Percentiles rank a stretch among this genome's conserved stretches.
phyloP scores from a whole-genome alignment of 2,113 vertebrate genomes.

The Tragelaphus imberbis region DNA sequence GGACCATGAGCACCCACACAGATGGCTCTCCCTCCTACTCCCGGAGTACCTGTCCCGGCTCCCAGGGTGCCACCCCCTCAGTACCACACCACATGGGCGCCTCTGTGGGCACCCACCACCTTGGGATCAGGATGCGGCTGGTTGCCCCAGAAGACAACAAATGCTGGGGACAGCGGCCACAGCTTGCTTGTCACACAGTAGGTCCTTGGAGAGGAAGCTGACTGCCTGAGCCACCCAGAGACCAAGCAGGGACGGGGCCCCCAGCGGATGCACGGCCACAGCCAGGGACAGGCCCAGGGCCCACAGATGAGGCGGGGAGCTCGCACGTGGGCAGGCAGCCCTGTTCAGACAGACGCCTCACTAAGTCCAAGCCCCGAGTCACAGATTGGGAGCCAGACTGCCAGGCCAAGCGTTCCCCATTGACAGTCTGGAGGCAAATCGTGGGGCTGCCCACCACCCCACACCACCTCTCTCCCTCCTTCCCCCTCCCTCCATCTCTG shows the following conservation, averaged over 20 bases:
- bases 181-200: background rate
- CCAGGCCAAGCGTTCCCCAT: background rate
- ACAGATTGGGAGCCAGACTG: background rate
- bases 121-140: background rate
- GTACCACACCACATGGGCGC: accelerated
- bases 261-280: accelerated
- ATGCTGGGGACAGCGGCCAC: accelerated
- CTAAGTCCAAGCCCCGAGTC: background rate
- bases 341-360: background rate
- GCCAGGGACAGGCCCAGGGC: background rate
- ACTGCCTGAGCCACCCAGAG: background rate
- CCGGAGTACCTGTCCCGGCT: accelerated
- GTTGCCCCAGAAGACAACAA: accelerated
- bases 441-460: background rate
- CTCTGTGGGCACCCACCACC: accelerated
- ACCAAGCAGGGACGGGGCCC: too few species aligned
- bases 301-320: background rate
- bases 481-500: background rate
- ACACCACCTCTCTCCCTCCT: background rate
- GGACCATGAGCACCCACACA: accelerated
- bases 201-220: background rate
- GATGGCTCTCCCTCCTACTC: background rate
- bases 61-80: accelerated
- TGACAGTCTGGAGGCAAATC: background rate
- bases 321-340: accelerated